Base-by-base conservation (phyloP, 2,113 vertebrate species). In the Lonchura striata region DNA sequence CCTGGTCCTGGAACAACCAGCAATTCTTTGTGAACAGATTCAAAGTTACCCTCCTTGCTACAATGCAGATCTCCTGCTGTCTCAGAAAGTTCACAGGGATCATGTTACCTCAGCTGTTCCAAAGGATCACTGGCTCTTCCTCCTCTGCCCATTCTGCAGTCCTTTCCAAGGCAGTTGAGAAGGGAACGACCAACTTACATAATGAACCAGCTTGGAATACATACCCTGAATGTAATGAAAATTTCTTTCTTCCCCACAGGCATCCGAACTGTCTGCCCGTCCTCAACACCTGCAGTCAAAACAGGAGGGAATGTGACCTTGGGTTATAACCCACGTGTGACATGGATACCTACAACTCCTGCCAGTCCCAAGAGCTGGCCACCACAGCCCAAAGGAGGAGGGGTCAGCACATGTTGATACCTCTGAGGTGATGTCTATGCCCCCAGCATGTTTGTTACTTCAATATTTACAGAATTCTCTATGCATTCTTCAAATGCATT, bases 261-360 rank as follows among this genome's bases (percentile, higher is more conserved):
- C 99, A 99, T 99, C 92, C 99, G 98, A 72, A 99, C 99, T 1
- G 99, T 99, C 97, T 99, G 99, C 47, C 99, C 99, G 12, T 99
- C 98, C 95, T 99, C 99, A 59, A 99, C 98, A 15, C 99, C 99
- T 99, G 84, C 18, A 66, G 81, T 10, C 50, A 52, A 44, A 75
- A 65, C 22, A 56, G 86, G 41, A 65, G 12, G 25, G 22, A 64
- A 52, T 0, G 19, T 68, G 28, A 93, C 18, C 44, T 33, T 31
- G 65, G 2, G 1, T 31, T 61, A 31, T 3, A 44, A 47, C 13
- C 46, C 42, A 33, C 0, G 0, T 11, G 27, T 47, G 41, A 64
- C 19, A 15, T 6, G 24, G 28, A 33, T 7, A 33, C 31, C 65
- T 69, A 22, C 46, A 82, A 14, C 53, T 50, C 81, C 4, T 23